A percentile compares a stretch with the other conserved stretches of the same genome.
These are phyloP conservation scores for Ondatra zibethicus DNA, from an alignment of 2,113 vertebrate genomes.

Conservation along the genomic window DNA sequence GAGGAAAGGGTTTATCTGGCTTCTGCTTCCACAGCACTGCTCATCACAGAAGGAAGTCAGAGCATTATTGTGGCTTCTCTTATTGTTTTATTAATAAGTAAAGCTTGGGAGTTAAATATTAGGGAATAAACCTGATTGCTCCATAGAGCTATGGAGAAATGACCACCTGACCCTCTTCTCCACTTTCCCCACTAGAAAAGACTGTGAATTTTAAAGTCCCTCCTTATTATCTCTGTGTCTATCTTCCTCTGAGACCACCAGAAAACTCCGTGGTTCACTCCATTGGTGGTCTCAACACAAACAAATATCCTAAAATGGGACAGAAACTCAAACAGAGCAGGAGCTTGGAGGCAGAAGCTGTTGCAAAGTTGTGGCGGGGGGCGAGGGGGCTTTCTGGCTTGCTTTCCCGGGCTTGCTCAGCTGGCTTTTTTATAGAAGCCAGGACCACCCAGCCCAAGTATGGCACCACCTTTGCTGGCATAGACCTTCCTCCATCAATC, in stretches of 20 bases:
- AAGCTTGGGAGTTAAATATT: not conserved
- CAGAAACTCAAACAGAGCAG: not conserved
- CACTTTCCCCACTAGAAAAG: not conserved
- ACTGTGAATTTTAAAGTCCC: not conserved
- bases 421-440: not conserved
- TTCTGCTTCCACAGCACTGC: not conserved
- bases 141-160: too few species aligned
- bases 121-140: not conserved
- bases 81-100: not conserved
- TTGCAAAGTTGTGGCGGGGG: not conserved
- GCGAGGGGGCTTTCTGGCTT: not conserved
- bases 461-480: not conserved
- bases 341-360: not conserved
- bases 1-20: too few species aligned
- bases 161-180: not conserved
- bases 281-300: too few species aligned
- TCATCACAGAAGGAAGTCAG: not conserved
- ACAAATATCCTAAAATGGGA: too few species aligned
- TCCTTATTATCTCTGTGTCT: too few species aligned
- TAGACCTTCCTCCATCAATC: not conserved
- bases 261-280: too few species aligned
- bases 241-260: too few species aligned
- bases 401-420: not conserved
- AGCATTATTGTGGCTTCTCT: not conserved
- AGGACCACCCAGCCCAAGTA: not conserved